Evolutionary conservation across 2,888 invertebrate species (phyloP), one percentile per base, ranked within the genome.

Genomic region (Eumacrocentrus americanus): DNA sequence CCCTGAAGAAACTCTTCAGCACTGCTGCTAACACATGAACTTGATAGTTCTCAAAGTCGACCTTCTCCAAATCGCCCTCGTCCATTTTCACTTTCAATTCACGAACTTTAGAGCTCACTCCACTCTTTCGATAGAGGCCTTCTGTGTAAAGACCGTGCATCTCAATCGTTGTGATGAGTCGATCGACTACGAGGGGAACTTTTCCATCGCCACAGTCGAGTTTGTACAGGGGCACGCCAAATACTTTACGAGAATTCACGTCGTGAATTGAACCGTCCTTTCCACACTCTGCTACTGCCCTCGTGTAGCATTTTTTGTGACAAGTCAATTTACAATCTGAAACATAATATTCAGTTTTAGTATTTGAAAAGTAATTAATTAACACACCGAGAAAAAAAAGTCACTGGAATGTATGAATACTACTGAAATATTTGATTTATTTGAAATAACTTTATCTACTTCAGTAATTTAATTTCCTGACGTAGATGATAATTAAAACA

Each of bases 81-180:
- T 92, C 92, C 82, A 93, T 87, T 65, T 88, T 85, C 38, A 84
- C 82, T 72, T 91, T 90, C 40, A 93, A 81, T 76, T 92, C 92
- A 61, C 89, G 88, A 29, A 91, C 91, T 83, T 91, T 91, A 4
- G 91, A 91, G 82, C 89, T 91, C 44, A 92, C 91, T 18, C 92
- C 96, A 67, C 94, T 92, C 79, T 97, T 97, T 50, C 97, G 85
- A 80, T 98, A 97, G 62, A 98, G 86, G 1, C 97, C 97, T 76
- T 95, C 96, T 0, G 92, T 92, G 80, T 95, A 95, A 42, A 97
- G 83, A 6, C 96, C 96, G 67, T 91, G 89, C 84, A 94, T 88
- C 82, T 98, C 97, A 71, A 98, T 94, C 29, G 91, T 91, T 34
- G 91, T 91, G 68, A 97, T 90, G 50, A 98, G 84, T 65, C 91